Base-by-base conservation (phyloP, 2,113 vertebrate species). In the Penelope pileata region DNA sequence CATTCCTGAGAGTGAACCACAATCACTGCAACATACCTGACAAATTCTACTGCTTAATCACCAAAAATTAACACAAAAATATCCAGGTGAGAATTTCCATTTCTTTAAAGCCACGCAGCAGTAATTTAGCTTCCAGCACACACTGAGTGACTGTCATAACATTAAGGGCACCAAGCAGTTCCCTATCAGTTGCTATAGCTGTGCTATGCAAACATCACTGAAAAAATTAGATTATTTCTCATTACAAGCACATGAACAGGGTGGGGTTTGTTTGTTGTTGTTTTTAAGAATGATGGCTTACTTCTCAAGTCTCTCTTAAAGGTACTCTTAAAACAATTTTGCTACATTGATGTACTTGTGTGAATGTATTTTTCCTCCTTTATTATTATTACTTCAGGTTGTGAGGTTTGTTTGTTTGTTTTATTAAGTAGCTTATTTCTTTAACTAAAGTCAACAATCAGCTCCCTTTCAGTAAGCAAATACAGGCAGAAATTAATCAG, bases 11-110 rank as follows among this genome's bases (percentile, higher is more conserved):
- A 83, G 67, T 7, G 8, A 76, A 73, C 22, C 58, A 36, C 83
- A 72, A 76, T 45, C n/a, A n/a, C 64, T 43, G 11, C 43, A 74
- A 94, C 88, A 59, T 14, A 75, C 19, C 8, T 16, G 40, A 68
- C 43, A 88, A 91, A 78, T 50, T 78, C 40, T 63, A 90, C 47
- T 66, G 42, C 14, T 90, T 74, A 86, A 90, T 70, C 42, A 45
- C 1, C 5, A 43, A 38, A 95, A 81, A 67, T 54, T 45, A 88
- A 76, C 32, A n/a, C 7, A 43, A 68, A 75, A 50, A 48, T 36
- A 78, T 15, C 43, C 53, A 93, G 87, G 91, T 70, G 43, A 81
- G 26, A 54, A 56, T 43, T 60, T 60, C 29, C 77, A 3, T 69
- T 74, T 77, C 80, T 38, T 47, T 54, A 67, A 62, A 34, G 19